These are phyloP conservation scores for Pristiophorus japonicus DNA, from an alignment of 2,113 vertebrate genomes.

Conservation along the genomic window DNA sequence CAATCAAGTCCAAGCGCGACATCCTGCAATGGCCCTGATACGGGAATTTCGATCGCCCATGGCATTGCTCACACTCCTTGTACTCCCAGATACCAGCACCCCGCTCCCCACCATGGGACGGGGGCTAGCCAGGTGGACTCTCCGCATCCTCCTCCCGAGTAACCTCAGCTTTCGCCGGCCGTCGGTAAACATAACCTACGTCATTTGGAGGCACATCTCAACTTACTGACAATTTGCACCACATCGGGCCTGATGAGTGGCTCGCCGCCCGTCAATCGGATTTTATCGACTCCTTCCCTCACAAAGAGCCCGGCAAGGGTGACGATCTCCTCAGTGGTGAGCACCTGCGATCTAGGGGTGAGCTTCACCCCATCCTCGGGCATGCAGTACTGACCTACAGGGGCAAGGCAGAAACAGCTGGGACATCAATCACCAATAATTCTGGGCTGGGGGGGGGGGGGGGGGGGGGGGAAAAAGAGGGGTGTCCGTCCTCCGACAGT, in stretches of 20 bases:
- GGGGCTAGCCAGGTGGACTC: not conserved
- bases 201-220: not conserved
- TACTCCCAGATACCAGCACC: too few species aligned
- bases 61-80: too few species aligned
- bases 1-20: too few species aligned
- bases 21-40: too few species aligned
- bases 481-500: not conserved
- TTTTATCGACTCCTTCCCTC: slow-evolving; percentile 86
- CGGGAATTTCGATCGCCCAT: too few species aligned
- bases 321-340: slow-evolving; percentile 76
- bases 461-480: too few species aligned
- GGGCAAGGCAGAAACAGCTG: not conserved
- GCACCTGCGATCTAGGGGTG: slow-evolving; percentile 74
- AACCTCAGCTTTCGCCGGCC: not conserved
- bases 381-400: slow-evolving; percentile 94
- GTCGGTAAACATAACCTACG: not conserved
- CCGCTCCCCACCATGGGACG: too few species aligned
- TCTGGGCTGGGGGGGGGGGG: too few species aligned
- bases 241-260: slow-evolving; percentile 87
- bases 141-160: not conserved
- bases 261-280: slow-evolving; percentile 90
- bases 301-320: slow-evolving; percentile 81
- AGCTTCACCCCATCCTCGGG: slow-evolving; percentile 87
- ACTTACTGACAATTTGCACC: slow-evolving; percentile 80
- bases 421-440: not conserved